Conservation (phyloP, 2,113 vertebrate species). For the Danio rerio region GRCz12tu NC_133191.1:53412001-53412500, state of each 20-base stretch:
- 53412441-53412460: too few species aligned
- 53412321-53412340: not conserved
- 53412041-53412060: not conserved
- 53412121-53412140: conserved; percentile 52
- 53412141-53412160: conserved; percentile 68
- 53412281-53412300: not conserved
- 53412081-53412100: not conserved
- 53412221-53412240: conserved; percentile 67
- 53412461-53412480: too few species aligned
- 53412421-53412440: too few species aligned
- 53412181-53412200: conserved; percentile 67
- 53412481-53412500: too few species aligned
- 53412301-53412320: not conserved
- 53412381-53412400: too few species aligned
- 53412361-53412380: not conserved
- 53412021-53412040: too few species aligned
- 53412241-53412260: conserved; percentile 49
- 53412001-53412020: too few species aligned
- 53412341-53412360: not conserved
- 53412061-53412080: conserved; percentile 17
- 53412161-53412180: conserved; percentile 68
- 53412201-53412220: conserved; percentile 81
- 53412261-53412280: conserved; percentile 29
- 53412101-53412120: not conserved
- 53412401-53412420: too few species aligned